These are phyloP conservation scores for Ametastegia equiseti DNA, from an alignment of 2,888 invertebrate genomes.

Conservation along the genomic window DNA sequence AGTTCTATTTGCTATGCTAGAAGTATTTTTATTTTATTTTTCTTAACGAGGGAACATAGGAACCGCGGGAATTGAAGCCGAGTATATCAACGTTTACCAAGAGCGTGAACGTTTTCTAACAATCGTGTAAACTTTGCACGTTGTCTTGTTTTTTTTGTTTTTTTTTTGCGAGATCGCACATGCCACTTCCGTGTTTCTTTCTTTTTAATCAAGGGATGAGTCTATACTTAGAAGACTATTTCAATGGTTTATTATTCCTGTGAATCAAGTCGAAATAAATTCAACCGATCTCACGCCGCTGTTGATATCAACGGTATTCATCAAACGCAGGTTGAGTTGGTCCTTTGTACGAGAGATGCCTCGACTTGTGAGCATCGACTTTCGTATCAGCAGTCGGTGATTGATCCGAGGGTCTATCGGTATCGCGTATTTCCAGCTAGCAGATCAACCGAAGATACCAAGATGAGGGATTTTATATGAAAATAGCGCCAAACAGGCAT, in stretches of 20 bases:
- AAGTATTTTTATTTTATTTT: no score
- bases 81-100: not conserved
- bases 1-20: not conserved
- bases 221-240: not conserved
- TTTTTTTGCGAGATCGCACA: not conserved
- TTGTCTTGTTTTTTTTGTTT: no score
- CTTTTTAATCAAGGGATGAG: not conserved
- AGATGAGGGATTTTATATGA: not conserved
- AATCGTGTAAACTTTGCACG: not conserved
- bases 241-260: not conserved
- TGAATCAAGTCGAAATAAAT: not conserved
- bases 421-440: not conserved
- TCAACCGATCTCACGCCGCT: not conserved
- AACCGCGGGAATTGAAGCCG: not conserved
- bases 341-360: not conserved
- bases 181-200: not conserved
- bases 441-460: not conserved
- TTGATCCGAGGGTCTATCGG: not conserved
- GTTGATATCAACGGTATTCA: not conserved
- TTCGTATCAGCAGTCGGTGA: conserved; percentile 28
- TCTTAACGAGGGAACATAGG: not conserved
- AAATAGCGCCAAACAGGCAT: not conserved
- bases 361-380: not conserved
- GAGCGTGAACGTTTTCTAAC: not conserved
- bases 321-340: not conserved